Base-by-base conservation (phyloP, 2,797 vertebrate genomes). In the Pelodytes ibericus region DNA sequence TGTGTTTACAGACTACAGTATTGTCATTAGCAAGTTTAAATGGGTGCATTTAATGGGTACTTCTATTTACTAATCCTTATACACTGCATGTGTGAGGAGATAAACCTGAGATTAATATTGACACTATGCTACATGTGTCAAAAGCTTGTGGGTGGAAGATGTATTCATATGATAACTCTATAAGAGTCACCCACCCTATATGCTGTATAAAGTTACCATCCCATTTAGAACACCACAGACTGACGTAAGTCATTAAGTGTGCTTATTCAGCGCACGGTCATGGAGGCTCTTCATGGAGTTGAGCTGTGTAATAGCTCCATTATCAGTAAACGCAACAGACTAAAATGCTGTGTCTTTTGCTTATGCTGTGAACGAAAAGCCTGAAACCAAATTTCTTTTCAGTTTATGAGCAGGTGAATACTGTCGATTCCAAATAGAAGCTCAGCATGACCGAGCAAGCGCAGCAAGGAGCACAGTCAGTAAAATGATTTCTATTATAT, bases 181-280 rank as follows among this genome's bases (percentile, higher is more conserved):
- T 53, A 5, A 4, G n/a, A 5, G 20, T 24, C 24, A 53, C 22
- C 20, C n/a, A 10, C 30, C 41, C 49, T 36, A 13, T 53, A n/a
- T 49, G 1, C 22, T 41, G 39, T 33, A 24, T 41, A 25, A 44
- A 20, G 66, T 74, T 67, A 36, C 64, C 33, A 62, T 71, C 15
- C 60, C 58, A 71, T 71, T 71, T 71, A 58, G 29, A 64, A 53
- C 74, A 67, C 27, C 27, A 44, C 66, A 65, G 60, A 63, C 27
- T 77, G 75, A 77, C 68, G 75, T 64, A 64, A 71, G 47, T 44
- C 30, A 47, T 77, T 65, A 77, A 77, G 57, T 71, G 75, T 58
- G 68, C 75, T 77, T 77, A 77, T 77, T 77, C 68, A 77, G 59
- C 51, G n/a, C 75, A 58, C 75, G 67, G 74, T 77, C 74, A 71